phyloP scores from a whole-genome alignment of 2,888 invertebrate species.

The Tetragonisca angustula region DNA sequence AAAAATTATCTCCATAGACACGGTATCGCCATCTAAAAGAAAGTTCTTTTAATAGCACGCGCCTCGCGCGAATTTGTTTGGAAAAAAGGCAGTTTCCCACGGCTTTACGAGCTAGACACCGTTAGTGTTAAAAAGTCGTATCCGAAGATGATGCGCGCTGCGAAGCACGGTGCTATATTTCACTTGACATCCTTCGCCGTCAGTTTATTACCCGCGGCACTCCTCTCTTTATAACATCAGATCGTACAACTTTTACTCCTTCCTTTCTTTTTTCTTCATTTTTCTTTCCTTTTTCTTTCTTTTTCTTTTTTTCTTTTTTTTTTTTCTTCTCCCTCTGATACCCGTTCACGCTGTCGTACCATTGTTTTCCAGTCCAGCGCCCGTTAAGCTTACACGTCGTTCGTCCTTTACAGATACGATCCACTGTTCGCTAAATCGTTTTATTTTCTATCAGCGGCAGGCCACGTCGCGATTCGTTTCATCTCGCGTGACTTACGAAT shows the following conservation, averaged over 20 bases:
- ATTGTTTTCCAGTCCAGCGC: constrained; percentile 2
- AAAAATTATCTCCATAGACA: too few relatives aligned
- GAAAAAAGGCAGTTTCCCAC: background rate
- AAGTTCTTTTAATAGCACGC: background rate
- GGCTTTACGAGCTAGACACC: constrained; percentile 25
- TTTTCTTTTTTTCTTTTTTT: too few relatives aligned
- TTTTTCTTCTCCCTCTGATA: too few relatives aligned
- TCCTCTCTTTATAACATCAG: constrained; percentile 73
- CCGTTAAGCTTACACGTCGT: constrained; percentile 13
- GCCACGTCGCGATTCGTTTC: background rate
- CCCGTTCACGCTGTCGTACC: background rate
- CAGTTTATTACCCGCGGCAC: constrained; percentile 66
- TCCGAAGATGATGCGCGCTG: constrained; percentile 23
- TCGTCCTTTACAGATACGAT: constrained; percentile 5
- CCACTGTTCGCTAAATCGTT: constrained; percentile 17
- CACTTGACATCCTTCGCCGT: constrained; percentile 28
- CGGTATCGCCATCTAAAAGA: background rate
- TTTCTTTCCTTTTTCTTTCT: too few relatives aligned
- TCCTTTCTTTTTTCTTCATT: background rate
- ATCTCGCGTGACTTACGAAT: background rate
- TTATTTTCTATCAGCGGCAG: constrained; percentile 1
- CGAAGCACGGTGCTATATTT: constrained; percentile 38
- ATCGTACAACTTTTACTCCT: constrained; percentile 71
- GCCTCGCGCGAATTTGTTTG: constrained; percentile 1
- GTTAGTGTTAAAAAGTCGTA: constrained; percentile 40